A percentile compares a stretch with the other conserved stretches of the same genome.
Conservation (phyloP, 53 echinoderm and acorn worm genomes). For the Stichopus horrens region DNA sequence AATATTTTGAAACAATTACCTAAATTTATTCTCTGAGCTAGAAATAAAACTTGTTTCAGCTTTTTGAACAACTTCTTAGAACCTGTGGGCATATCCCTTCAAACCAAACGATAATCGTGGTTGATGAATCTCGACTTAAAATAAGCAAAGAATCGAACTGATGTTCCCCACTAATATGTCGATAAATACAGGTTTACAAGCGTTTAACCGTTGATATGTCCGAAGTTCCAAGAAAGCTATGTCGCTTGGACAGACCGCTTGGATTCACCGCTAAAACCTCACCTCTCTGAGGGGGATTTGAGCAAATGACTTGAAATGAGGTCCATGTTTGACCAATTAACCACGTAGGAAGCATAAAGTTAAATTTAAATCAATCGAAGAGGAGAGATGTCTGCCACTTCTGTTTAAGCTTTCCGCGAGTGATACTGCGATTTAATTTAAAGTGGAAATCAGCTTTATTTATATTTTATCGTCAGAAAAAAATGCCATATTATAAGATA, state of each 20-base stretch:
- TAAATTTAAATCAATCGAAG: neutral
- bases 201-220: slow-evolving; percentile 1
- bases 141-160: neutral
- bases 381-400: too few relatives aligned
- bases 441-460: too few relatives aligned
- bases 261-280: slow-evolving; percentile 22
- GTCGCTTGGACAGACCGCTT: neutral
- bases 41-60: neutral
- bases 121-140: neutral
- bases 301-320: neutral
- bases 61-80: neutral
- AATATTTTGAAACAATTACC: neutral
- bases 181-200: slow-evolving; percentile 10
- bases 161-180: slow-evolving; percentile 7
- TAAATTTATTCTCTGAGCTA: neutral
- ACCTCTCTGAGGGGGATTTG: neutral
- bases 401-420: too few relatives aligned
- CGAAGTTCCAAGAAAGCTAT: neutral
- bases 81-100: neutral
- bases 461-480: too few relatives aligned
- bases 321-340: neutral
- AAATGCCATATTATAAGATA: too few relatives aligned
- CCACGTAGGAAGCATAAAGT: neutral
- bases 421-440: too few relatives aligned
- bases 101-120: neutral